phyloP scores from a whole-genome alignment of 2,888 invertebrate genomes.

The Cantharis nigra region DNA sequence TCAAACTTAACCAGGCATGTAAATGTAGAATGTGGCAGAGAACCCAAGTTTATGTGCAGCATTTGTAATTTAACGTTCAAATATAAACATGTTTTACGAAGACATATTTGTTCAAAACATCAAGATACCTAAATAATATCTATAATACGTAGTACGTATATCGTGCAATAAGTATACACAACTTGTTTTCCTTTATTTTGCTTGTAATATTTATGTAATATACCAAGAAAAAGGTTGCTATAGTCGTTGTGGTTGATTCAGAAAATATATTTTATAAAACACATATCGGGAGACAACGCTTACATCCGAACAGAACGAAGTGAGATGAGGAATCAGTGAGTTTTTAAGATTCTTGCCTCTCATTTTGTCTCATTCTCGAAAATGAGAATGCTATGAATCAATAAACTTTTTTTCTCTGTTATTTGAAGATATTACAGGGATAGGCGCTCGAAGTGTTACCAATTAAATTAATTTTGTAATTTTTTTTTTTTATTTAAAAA shows the following conservation, averaged over 20 bases:
- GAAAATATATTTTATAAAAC: not conserved
- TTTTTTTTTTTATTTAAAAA: too few species aligned
- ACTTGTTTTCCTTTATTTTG: not conserved
- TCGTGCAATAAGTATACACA: not conserved
- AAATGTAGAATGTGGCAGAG: slow-evolving; percentile 54
- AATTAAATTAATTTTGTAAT: too few species aligned
- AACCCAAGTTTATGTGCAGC: slow-evolving; percentile 50
- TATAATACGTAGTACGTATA: not conserved
- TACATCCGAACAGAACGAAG: too few species aligned
- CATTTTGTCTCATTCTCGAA: too few species aligned
- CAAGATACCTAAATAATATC: not conserved
- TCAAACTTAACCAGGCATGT: slow-evolving; percentile 47
- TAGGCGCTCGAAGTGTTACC: too few species aligned
- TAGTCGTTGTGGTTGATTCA: not conserved
- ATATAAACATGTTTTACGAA: slow-evolving; percentile 50
- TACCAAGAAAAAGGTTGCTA: not conserved
- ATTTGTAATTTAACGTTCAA: slow-evolving; percentile 50
- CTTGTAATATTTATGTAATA: not conserved
- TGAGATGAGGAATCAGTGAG: too few species aligned
- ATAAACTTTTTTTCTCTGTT: too few species aligned
- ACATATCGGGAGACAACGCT: not conserved
- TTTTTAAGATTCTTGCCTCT: too few species aligned
- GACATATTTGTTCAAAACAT: slow-evolving; percentile 49
- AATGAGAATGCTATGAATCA: too few species aligned
- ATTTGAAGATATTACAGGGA: too few species aligned